Base-by-base conservation (phyloP, 2,888 invertebrate genomes). In the Reticulitermes lucifugus region DNA sequence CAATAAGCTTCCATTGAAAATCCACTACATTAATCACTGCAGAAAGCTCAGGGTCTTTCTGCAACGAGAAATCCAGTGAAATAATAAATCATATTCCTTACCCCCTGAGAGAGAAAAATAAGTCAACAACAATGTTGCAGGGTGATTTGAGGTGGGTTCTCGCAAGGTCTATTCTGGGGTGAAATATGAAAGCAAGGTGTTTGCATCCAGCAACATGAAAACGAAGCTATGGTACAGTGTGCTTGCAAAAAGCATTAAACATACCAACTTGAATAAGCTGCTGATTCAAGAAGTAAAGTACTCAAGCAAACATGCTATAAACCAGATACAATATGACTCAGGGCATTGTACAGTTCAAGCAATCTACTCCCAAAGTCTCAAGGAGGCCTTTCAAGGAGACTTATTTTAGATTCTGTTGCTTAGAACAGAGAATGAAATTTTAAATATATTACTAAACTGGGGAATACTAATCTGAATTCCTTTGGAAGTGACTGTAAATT, bases 331-430 rank as follows among this genome's bases (percentile, higher is more conserved):
- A 35, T 14, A 73, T 70, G 41, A 41, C 46, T 77, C 77, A 81
- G 81, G 81, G 81, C 70, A 80, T 73, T 73, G 29, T 41, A 73
- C 73, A 79, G 75, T 51, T 83, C 84, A 87, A 86, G 85, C 85
- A 86, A 83, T 80, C 85, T 86, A 85, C 83, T 86, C 86, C 87
- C 87, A 86, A 87, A 86, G 87, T 86, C 86, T 87, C 87, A 84
- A 71, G 86, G 83, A 82, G 84, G 86, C 87, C 87, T 87, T 87
- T 85, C 86, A 86, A 87, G 87, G 87, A 87, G 87, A 81, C 80
- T 60, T 21, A 7, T 60, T 55, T 60, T 60, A 80, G 41, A 80
- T 65, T 65, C 12, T 25, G 10, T 25, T 65, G n/a, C 25, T 65
- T n/a, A n/a, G 25, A 65, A n/a, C 10, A 65, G 9, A 65, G 25